Evolutionary conservation across 2,797 vertebrate species (phyloP).

Genomic region (Rachycentron canadum): DNA sequence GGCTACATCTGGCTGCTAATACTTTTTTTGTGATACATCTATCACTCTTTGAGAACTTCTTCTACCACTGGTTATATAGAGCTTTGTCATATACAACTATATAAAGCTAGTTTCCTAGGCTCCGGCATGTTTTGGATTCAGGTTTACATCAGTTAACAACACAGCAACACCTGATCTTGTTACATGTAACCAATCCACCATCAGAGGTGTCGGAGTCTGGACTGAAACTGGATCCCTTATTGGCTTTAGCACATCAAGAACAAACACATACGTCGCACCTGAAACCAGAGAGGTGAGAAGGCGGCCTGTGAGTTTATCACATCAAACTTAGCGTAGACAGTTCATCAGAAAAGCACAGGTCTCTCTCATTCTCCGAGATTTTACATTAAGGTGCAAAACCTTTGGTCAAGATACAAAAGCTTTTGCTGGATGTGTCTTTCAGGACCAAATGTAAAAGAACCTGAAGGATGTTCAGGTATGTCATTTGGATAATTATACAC

Average conservation of each 20-base stretch:
- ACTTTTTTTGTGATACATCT: too few relatives aligned
- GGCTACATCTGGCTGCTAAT: neutral
- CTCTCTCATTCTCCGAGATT: conserved; percentile 1
- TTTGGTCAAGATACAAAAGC: neutral
- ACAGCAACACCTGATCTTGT: conserved; percentile 71
- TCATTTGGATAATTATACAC: neutral
- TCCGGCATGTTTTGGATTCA: conserved; percentile 3
- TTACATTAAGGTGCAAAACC: neutral
- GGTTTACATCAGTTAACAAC: conserved; percentile 47
- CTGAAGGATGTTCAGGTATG: neutral
- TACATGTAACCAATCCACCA: conserved; percentile 63
- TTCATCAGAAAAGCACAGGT: neutral
- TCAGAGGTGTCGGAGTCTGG: conserved; percentile 73
- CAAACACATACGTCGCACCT: conserved; percentile 31
- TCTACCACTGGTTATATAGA: neutral
- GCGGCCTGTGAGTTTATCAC: conserved; percentile 24
- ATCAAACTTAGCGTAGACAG: conserved; percentile 3
- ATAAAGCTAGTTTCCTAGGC: neutral
- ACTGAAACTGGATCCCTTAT: conserved; percentile 62
- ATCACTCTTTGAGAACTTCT: too few relatives aligned
- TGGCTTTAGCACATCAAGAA: conserved; percentile 43
- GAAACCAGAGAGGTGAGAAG: conserved; percentile 65
- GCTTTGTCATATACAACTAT: neutral
- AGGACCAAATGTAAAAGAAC: neutral
- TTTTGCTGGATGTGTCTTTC: neutral